phyloP scores from a whole-genome alignment of 2,113 vertebrate genomes.

The Callipepla squamata region DNA sequence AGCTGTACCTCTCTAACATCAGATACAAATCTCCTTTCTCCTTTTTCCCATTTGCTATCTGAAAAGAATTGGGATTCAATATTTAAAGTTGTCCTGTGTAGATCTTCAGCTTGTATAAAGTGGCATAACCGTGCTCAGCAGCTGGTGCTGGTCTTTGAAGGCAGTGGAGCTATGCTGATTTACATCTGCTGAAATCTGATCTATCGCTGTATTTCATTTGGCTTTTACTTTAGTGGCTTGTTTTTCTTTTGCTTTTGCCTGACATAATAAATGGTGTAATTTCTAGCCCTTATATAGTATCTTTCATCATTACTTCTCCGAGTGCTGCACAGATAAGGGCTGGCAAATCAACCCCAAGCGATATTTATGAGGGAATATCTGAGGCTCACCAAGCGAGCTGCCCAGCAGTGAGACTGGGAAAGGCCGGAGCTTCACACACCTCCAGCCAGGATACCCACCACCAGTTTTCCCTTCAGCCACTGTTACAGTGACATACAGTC shows the following conservation, averaged over 20 bases:
- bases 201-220: background rate
- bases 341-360: fast-evolving
- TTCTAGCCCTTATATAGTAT: background rate
- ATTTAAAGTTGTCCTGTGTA: slow-evolving; percentile 33
- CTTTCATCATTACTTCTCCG: slow-evolving; percentile 19
- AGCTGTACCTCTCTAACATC: slow-evolving; percentile 38
- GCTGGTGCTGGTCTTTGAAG: slow-evolving; percentile 53
- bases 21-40: slow-evolving; percentile 61
- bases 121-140: background rate
- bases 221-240: slow-evolving; percentile 18
- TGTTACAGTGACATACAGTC: fast-evolving
- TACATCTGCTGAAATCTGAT: slow-evolving; percentile 43
- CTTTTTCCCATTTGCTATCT: slow-evolving; percentile 53
- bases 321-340: background rate
- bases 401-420: background rate
- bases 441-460: background rate
- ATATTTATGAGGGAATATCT: background rate
- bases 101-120: slow-evolving; percentile 50
- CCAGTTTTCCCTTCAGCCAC: background rate
- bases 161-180: slow-evolving; percentile 29
- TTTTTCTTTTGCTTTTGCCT: slow-evolving; percentile 38
- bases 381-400: background rate
- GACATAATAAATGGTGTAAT: slow-evolving; percentile 46
- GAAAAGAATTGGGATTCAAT: slow-evolving; percentile 53
- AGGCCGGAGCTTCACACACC: background rate